Evolutionary conservation across 2,113 vertebrate genomes (phyloP), one percentile per base, ranked within the genome.

Genomic region (Lagopus leucura): DNA sequence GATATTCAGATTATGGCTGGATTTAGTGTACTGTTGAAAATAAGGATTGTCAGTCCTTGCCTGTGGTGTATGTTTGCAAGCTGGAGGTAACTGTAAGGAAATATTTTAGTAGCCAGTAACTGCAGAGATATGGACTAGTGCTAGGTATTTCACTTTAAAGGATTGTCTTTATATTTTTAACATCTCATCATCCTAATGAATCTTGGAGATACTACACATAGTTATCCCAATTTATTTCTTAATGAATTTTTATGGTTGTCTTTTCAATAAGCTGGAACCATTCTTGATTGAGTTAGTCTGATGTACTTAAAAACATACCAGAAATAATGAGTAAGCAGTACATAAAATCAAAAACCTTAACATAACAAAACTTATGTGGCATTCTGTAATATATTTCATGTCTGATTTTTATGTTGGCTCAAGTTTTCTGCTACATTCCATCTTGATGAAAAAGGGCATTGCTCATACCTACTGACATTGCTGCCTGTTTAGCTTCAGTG

Each of bases 241-340:
- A 78, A 72, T 82, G 66, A 66, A 48, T 86, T 96, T 96, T 96
- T 87, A 94, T 89, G 55, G 70, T 24, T 93, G 12, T 71, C 57
- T 84, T 88, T 55, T 24, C 34, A 88, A 50, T 64, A 94, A 91
- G 30, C 38, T 93, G 36, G 75, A 95, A 91, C 17, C 6, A 19
- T 57, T 93, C 61, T 58, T 92, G 50, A 91, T 3, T 77, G 70
- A 90, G 47, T 82, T 75, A 69, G 76, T 73, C 34, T 58, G 38
- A 73, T 90, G 52, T 73, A 82, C 86, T 84, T 95, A 82, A 92
- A 93, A 93, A 60, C 38, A 82, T 63, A 81, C 76, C 60, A 77
- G 54, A 70, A 95, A 65, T 84, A 96, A 88, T 82, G 75, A 96
- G 48, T 76, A 88, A 91, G 40, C 30, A 94, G 75, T 86, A 88